Conservation (phyloP, 2,888 invertebrate species). For the Mystacides longicornis region DNA sequence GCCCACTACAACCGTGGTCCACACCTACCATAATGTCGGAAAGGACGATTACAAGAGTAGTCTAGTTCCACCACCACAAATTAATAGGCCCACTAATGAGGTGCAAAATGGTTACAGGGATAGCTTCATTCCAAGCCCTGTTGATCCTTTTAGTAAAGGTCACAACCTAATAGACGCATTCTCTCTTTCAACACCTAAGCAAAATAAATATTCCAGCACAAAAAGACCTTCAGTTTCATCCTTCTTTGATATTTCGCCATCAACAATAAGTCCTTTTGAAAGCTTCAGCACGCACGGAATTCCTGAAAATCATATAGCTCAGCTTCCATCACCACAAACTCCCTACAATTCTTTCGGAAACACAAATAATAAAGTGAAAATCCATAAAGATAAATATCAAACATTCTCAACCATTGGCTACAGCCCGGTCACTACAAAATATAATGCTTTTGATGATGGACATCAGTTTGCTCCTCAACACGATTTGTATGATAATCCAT, state of each 20-base stretch:
- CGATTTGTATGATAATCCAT: conserved; percentile 20
- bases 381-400: conserved; percentile 17
- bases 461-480: conserved; percentile 31
- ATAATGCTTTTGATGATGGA: conserved; percentile 36
- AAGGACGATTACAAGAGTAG: conserved; percentile 39
- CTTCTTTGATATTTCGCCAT: conserved; percentile 21
- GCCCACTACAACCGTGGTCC: conserved; percentile 24
- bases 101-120: conserved; percentile 8
- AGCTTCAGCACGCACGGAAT: conserved; percentile 24
- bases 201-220: conserved; percentile 18
- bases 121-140: conserved; percentile 42
- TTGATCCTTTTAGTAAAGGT: conserved; percentile 41
- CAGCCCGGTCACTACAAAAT: conserved; percentile 26
- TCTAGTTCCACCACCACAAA: conserved; percentile 41
- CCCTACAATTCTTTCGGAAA: conserved; percentile 20
- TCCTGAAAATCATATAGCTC: conserved; percentile 32
- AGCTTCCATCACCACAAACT: conserved; percentile 35
- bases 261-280: conserved; percentile 21
- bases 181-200: conserved; percentile 9
- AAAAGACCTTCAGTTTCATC: conserved; percentile 21
- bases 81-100: conserved; percentile 8
- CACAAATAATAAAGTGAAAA: conserved; percentile 12
- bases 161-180: conserved; percentile 12
- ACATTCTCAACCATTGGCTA: conserved; percentile 12
- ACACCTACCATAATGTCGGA: conserved; percentile 30